Base-by-base conservation (phyloP, 1,140 invertebrate genomes). In the Hylyphantes graminicola region DNA sequence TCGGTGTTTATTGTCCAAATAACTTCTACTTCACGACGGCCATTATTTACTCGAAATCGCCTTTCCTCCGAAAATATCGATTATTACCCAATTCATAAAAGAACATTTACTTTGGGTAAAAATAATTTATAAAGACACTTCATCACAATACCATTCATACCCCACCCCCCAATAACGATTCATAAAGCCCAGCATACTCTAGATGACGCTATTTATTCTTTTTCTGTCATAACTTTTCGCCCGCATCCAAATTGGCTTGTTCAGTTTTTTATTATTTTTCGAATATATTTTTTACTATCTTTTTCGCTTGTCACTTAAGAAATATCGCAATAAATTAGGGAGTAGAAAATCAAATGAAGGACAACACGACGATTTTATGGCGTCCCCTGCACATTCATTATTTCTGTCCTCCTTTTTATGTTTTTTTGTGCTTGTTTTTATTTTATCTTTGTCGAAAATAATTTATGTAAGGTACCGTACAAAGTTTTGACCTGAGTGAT, bases 151-250 rank as follows among this genome's bases (percentile, higher is more conserved):
- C 12, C 17, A 61, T 61, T 61, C 17, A 61, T 77, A 21, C 67
- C 67, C 17, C 48, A 15, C 48, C n/a, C 35, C n/a, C 48, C 54
- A 13, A 9, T 74, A 55, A 55, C n/a, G 72, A 74, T 74, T 74
- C 72, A 74, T 74, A 74, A 72, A 74, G 72, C 57, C 72, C 13
- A 35, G 21, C 15, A 10, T 57, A 55, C 48, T 7, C 53, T 74
- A 55, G 72, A 74, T 74, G 72, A 55, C 72, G 72, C 72, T 74
- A 57, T 74, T 74, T 74, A 55, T 74, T 55, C 72, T 79, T 74
- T 57, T 74, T 74, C 72, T 74, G 72, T 74, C 72, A 74, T 57
- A 74, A 74, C 72, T 74, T 74, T 19, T 21, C 54, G 19, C 35
- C 35, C 11, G 72, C 51, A 57, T 57, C 72, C 13, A 74, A 74